phyloP scores from a whole-genome alignment of 2,888 invertebrate species.

The Leuctra nigra region DNA sequence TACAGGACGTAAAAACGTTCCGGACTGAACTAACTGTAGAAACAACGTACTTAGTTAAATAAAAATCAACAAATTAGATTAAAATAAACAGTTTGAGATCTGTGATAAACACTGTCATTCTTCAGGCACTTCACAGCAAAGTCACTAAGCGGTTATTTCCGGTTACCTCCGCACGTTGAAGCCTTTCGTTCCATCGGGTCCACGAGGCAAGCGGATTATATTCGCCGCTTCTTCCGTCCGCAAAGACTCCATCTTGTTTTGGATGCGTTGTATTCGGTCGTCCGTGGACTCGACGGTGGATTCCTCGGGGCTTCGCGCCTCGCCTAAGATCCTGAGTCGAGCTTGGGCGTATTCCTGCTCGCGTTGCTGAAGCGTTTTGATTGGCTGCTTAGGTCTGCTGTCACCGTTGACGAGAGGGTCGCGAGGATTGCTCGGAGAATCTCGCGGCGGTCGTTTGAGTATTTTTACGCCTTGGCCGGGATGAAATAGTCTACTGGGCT shows the following conservation, averaged over 20 bases:
- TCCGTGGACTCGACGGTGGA: slow-evolving; percentile 30
- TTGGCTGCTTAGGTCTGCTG: slow-evolving; percentile 60
- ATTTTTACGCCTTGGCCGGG: slow-evolving; percentile 80
- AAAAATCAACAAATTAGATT: too few relatives aligned
- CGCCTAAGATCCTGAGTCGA: slow-evolving; percentile 80
- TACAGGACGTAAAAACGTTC: too few relatives aligned
- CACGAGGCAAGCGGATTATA: slow-evolving; percentile 67
- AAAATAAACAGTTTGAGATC: too few relatives aligned
- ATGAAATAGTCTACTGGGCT: slow-evolving; percentile 45
- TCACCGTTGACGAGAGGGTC: slow-evolving; percentile 57
- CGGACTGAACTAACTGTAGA: too few relatives aligned
- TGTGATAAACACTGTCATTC: too few relatives aligned
- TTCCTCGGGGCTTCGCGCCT: slow-evolving; percentile 74
- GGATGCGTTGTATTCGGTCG: slow-evolving; percentile 38
- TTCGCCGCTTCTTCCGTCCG: slow-evolving; percentile 31
- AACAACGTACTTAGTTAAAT: too few relatives aligned
- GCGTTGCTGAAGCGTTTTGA: slow-evolving; percentile 79
- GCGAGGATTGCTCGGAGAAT: slow-evolving; percentile 42
- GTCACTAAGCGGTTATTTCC: too few relatives aligned
- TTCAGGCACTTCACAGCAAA: too few relatives aligned
- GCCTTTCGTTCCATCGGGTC: slow-evolving; percentile 71
- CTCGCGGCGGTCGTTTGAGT: slow-evolving; percentile 61
- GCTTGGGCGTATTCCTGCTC: slow-evolving; percentile 94
- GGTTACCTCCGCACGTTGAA: slow-evolving; percentile 63
- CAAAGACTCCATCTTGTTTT: slow-evolving; percentile 37